phyloP scores from a whole-genome alignment of 2,888 invertebrate genomes.

The Heliconius ethilla region DNA sequence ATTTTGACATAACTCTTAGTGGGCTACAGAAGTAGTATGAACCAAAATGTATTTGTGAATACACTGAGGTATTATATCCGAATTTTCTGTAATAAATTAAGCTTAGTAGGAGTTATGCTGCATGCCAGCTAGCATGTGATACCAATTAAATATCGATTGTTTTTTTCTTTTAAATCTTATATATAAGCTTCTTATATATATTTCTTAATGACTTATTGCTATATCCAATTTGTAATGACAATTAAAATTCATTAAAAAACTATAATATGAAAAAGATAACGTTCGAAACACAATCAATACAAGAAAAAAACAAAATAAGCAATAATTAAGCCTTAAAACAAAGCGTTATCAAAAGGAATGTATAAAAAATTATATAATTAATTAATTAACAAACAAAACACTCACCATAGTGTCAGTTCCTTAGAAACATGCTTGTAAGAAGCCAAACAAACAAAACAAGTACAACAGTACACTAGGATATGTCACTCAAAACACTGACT shows the following conservation, averaged over 20 bases:
- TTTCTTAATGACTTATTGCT: background rate
- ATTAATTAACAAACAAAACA: slow-evolving; percentile 6
- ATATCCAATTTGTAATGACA: background rate
- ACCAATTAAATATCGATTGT: background rate
- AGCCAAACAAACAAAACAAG: slow-evolving; percentile 14
- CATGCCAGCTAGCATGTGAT: background rate
- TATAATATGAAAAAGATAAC: background rate
- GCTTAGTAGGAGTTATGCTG: too few species aligned
- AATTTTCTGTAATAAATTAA: too few species aligned
- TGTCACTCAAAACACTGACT: background rate
- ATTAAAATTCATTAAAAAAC: background rate
- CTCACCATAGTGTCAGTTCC: slow-evolving; percentile 14
- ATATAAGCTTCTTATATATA: background rate
- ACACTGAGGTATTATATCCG: too few species aligned
- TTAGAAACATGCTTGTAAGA: slow-evolving; percentile 17
- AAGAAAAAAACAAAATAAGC: background rate
- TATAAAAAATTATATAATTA: background rate
- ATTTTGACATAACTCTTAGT: too few species aligned
- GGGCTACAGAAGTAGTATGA: too few species aligned
- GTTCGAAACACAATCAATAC: background rate
- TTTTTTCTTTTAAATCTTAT: background rate
- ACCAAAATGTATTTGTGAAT: too few species aligned
- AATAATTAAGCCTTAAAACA: background rate
- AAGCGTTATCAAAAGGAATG: slow-evolving; percentile 6
- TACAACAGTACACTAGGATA: slow-evolving; percentile 16